Conservation (phyloP, 2,113 vertebrate species). For the Okapia johnstoni region DNA sequence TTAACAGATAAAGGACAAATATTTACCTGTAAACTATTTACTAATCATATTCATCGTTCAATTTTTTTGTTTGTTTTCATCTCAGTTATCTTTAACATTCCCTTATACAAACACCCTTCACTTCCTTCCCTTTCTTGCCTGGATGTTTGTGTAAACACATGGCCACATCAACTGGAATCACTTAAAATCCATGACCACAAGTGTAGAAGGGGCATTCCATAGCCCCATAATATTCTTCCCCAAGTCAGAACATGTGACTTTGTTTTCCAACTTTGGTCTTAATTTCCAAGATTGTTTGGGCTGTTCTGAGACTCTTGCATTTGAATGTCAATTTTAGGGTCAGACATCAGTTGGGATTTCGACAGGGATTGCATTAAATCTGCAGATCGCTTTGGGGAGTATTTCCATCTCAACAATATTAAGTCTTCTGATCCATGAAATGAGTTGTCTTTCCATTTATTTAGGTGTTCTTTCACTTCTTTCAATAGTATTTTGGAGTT, state of each 20-base stretch:
- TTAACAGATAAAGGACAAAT: neutral
- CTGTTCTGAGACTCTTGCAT: neutral
- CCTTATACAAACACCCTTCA: neutral
- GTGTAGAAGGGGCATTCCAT: neutral
- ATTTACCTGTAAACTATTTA: neutral
- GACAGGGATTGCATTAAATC: neutral
- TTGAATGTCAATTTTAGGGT: neutral
- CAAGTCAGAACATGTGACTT: neutral
- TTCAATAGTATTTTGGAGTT: neutral
- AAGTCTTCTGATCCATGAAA: neutral
- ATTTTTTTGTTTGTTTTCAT: neutral
- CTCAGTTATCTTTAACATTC: neutral
- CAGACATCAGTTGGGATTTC: neutral
- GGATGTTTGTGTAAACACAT: neutral
- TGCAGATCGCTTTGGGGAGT: neutral
- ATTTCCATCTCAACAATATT: neutral
- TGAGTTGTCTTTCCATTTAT: neutral
- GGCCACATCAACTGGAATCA: neutral
- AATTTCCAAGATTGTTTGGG: neutral
- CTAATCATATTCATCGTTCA: neutral
- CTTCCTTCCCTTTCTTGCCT: neutral
- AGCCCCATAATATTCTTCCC: neutral
- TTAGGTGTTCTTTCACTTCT: slow-evolving; percentile 16
- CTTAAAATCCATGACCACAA: neutral
- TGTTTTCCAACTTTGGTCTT: neutral